These are phyloP conservation scores for Eilema sororculum DNA, from an alignment of 2,888 invertebrate genomes.

Conservation along the genomic window DNA sequence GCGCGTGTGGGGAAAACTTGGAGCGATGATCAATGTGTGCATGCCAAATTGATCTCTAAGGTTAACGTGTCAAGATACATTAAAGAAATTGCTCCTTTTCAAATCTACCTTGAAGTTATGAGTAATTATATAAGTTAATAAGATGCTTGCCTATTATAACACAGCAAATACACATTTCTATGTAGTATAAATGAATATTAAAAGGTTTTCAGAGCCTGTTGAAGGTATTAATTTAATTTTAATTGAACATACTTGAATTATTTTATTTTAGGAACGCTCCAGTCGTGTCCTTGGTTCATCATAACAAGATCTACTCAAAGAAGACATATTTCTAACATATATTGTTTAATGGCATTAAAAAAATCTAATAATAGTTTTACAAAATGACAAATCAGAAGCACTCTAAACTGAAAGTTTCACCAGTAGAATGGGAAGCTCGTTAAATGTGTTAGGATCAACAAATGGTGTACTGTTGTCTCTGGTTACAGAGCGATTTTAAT, in stretches of 20 bases:
- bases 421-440: neutral
- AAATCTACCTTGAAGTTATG: conserved; percentile 24
- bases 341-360: too few relatives aligned
- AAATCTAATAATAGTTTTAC: too few relatives aligned
- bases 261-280: neutral
- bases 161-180: conserved; percentile 16
- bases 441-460: neutral
- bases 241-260: neutral
- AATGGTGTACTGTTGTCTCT: neutral
- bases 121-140: conserved; percentile 21
- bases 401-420: neutral
- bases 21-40: conserved; percentile 31
- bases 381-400: neutral
- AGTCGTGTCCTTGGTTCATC: neutral
- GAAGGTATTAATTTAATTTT: neutral
- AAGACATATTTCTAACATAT: neutral
- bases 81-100: neutral
- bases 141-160: conserved; percentile 17
- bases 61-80: conserved; percentile 28
- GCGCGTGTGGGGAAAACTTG: conserved; percentile 48
- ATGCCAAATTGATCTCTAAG: conserved; percentile 56
- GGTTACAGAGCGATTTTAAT: too few relatives aligned
- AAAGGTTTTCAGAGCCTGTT: conserved; percentile 1
- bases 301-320: neutral
- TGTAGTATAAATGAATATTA: conserved; percentile 12